phyloP scores from a whole-genome alignment of 2,797 vertebrate species.

The Falco naumanni region DNA sequence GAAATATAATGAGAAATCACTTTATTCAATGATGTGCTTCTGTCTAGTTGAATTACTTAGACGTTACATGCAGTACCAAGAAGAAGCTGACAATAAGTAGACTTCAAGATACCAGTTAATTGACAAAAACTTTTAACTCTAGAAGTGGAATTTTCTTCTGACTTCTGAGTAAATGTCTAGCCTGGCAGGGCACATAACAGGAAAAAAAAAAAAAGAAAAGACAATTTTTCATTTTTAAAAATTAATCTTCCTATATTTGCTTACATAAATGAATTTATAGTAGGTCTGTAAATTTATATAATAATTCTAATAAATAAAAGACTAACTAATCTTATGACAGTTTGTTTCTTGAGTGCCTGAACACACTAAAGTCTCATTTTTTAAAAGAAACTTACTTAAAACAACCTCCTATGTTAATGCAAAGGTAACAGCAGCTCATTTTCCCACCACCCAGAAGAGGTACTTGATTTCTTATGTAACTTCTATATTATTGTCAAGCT shows the following conservation, averaged over 20 bases:
- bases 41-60: background rate
- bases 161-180: background rate
- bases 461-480: background rate
- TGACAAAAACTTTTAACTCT: background rate
- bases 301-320: background rate
- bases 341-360: background rate
- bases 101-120: background rate
- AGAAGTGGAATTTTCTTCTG: background rate
- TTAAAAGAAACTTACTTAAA: background rate
- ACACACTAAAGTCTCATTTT: background rate
- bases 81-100: background rate
- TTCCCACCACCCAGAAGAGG: background rate
- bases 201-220: background rate
- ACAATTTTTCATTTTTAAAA: background rate
- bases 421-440: background rate
- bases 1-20: background rate
- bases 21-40: background rate
- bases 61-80: background rate
- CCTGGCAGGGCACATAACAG: background rate
- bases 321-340: background rate
- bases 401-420: background rate
- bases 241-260: background rate
- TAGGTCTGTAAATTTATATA: background rate
- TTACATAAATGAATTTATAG: background rate
- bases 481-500: background rate